Evolutionary conservation across 1,140 invertebrate species (phyloP).

Genomic region (Drosophila kohkoa): DNA sequence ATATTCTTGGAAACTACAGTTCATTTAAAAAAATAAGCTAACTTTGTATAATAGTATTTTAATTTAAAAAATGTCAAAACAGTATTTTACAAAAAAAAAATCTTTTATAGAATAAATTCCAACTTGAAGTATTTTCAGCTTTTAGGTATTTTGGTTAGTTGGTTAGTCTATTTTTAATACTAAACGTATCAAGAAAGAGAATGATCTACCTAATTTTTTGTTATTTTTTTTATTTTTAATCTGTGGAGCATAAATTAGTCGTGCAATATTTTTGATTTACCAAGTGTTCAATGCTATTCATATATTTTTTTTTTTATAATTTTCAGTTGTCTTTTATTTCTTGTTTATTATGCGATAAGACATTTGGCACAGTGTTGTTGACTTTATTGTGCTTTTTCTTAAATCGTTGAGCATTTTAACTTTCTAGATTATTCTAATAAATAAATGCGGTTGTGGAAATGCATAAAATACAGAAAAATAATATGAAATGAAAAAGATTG

Average conservation of each 20-base stretch:
- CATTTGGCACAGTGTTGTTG: constrained; percentile 19
- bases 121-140: no score
- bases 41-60: no score
- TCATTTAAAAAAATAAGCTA: no score
- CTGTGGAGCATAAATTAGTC: neutral
- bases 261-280: neutral
- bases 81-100: no score
- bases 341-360: constrained; percentile 35
- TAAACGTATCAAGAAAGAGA: no score
- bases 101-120: no score
- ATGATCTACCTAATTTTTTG: no score
- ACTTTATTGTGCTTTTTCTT: neutral
- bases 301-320: neutral
- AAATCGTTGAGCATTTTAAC: neutral
- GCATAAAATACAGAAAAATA: constrained; percentile 27
- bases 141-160: no score
- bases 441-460: neutral
- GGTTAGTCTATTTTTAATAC: no score
- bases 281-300: constrained; percentile 17
- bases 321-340: constrained; percentile 2
- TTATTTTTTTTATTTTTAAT: no score
- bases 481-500: neutral
- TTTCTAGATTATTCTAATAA: constrained; percentile 9
- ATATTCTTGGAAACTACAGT: no score
- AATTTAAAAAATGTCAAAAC: no score